A percentile compares a stretch with the other conserved stretches of the same genome.
phyloP scores from a whole-genome alignment of 2,113 vertebrate species.

The Rhodinocichla rosea region DNA sequence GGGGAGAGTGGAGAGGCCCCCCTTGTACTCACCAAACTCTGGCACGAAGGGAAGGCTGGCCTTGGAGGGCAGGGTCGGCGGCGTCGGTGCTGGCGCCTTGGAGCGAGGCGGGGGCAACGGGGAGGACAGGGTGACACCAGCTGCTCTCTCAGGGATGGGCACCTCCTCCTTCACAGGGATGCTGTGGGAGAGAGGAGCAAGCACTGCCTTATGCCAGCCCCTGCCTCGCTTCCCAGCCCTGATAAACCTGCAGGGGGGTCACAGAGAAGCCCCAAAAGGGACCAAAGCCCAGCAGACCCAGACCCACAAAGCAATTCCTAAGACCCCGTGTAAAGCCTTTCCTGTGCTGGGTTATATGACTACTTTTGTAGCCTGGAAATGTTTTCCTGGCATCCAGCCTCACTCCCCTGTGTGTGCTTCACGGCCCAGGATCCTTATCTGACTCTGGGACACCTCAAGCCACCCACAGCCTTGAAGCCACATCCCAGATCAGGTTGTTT shows the following conservation, averaged over 20 bases:
- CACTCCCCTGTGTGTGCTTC: no score
- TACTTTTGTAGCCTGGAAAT: not conserved
- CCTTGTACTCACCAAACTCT: not conserved
- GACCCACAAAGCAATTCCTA: not conserved
- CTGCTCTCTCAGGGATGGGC: not conserved
- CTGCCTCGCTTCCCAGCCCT: not conserved
- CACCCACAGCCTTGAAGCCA: not conserved
- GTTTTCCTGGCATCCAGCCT: not conserved
- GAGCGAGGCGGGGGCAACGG: not conserved
- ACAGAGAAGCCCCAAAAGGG: not conserved
- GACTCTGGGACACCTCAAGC: not conserved
- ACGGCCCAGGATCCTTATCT: not conserved
- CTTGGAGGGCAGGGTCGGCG: not conserved
- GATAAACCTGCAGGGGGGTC: accelerated
- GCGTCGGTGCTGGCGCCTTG: not conserved
- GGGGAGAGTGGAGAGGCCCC: not conserved
- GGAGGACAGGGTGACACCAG: accelerated
- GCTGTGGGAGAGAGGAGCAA: not conserved
- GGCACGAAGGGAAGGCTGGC: not conserved
- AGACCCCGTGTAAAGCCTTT: not conserved
- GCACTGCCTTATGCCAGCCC: not conserved
- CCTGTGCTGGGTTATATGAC: not conserved
- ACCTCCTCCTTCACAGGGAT: not conserved
- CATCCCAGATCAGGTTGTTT: not conserved
- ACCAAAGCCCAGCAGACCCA: not conserved